Base-by-base conservation (phyloP, 1,140 invertebrate genomes). In the Anadara kagoshimensis region DNA sequence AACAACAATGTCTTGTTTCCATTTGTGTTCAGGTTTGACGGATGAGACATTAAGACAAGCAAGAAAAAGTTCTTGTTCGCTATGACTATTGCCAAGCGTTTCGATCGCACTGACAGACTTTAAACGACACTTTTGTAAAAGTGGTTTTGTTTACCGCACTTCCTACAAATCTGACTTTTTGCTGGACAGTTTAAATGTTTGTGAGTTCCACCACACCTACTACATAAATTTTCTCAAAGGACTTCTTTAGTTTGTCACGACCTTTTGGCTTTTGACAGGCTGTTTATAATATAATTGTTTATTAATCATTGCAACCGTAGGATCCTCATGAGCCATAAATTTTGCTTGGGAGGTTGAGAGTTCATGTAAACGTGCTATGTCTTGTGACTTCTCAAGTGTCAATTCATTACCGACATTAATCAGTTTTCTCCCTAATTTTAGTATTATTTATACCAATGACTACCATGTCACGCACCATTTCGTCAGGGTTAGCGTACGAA, bases 391-490 rank as follows among this genome's bases (percentile, higher is more conserved):
- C 18, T 51, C 47, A n/a, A 66, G 29, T 20, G 47, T 51, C 12
- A 54, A 20, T 10, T 53, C 49, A 18, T 14, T 36, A 18, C 63
- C 63, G 20, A 49, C 26, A 51, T 53, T 36, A 36, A 54, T 66
- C 1, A 66, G 61, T 43, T 68, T 68, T 57, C 57, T 53, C 44
- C 65, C 18, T 36, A 5, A 57, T 43, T 44, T 68, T 57, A n/a
- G 53, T 16, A 11, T 68, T 68, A 12, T 36, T 22, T 20, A 73
- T 56, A 5, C 75, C 69, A 24, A 78, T 49, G 16, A 80, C 78
- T 22, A 80, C 75, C 41, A 47, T 56, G 43, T 80, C 75, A 14
- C 58, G 22, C 14, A 80, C 26, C 36, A 80, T 54, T 22, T 67
- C 54, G 29, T 80, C 78, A 57, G 51, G 26, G 1, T 54, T 22